phyloP scores from a whole-genome alignment of 2,797 vertebrate species.

The Spinibarbus caldwelli region DNA sequence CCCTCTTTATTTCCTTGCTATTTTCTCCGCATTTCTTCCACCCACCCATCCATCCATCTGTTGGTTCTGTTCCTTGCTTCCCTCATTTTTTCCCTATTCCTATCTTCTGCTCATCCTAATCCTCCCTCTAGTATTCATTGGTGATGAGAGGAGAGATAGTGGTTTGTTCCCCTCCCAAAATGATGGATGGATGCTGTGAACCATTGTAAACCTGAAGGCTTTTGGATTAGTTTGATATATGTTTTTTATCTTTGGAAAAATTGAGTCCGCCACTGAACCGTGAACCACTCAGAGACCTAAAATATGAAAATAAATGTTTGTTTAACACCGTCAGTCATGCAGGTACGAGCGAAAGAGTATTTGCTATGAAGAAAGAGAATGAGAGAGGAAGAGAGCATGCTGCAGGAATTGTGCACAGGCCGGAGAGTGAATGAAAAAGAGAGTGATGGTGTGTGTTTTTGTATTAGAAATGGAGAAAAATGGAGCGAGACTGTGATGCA shows the following conservation, averaged over 20 bases:
- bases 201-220: constrained; percentile 16
- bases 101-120: constrained; percentile 19
- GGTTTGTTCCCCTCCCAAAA: constrained; percentile 1
- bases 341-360: neutral
- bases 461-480: neutral
- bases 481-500: neutral
- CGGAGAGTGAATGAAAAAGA: neutral
- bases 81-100: neutral
- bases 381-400: neutral
- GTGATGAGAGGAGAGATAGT: constrained; percentile 22
- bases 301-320: constrained; percentile 58
- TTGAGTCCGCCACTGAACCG: constrained; percentile 53
- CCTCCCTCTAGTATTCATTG: constrained; percentile 7
- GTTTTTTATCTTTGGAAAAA: constrained; percentile 56
- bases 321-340: constrained; percentile 42
- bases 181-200: constrained; percentile 52
- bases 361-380: neutral
- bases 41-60: neutral
- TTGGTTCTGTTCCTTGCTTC: neutral
- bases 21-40: neutral
- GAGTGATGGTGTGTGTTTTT: constrained; percentile 19
- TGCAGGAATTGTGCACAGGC: neutral
- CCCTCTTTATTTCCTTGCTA: neutral
- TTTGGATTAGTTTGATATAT: constrained; percentile 47
- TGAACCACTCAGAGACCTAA: constrained; percentile 42